phyloP scores from a whole-genome alignment of 2,113 vertebrate species.

The Sylvilagus bachmani region DNA sequence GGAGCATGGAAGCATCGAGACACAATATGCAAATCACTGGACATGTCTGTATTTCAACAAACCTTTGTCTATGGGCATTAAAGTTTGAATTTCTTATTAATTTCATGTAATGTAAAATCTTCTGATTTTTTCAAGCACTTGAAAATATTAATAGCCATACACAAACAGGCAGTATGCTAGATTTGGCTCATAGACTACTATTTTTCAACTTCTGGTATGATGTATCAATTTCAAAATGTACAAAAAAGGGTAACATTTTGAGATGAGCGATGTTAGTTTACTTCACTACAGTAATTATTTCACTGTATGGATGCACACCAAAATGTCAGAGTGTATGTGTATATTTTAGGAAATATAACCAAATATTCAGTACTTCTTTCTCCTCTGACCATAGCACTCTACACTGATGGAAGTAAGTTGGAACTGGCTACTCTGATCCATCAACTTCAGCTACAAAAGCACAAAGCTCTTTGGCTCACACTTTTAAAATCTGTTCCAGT shows the following conservation, averaged over 20 bases:
- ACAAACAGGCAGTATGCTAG: neutral
- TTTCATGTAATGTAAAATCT: neutral
- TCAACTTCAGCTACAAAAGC: constrained; percentile 51
- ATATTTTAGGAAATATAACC: neutral
- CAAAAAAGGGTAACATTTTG: neutral
- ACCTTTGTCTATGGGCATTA: neutral
- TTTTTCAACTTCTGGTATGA: neutral
- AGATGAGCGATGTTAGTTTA: neutral
- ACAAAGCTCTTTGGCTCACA: constrained; percentile 55
- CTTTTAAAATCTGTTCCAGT: constrained; percentile 70
- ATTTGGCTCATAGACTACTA: neutral
- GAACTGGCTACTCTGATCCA: constrained; percentile 37
- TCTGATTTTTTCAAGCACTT: neutral
- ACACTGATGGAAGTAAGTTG: neutral
- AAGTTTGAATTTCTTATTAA: constrained; percentile 6
- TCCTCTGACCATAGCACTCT: neutral
- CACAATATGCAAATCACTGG: neutral
- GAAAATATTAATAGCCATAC: neutral
- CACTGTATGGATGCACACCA: neutral
- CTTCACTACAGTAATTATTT: neutral
- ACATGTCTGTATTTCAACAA: neutral
- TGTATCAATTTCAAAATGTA: neutral
- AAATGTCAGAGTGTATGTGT: neutral
- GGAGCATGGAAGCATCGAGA: neutral
- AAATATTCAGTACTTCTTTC: neutral